These are phyloP conservation scores for Daktulosphaira vitifoliae DNA, from an alignment of 1,140 invertebrate genomes.

Conservation along the genomic window DNA sequence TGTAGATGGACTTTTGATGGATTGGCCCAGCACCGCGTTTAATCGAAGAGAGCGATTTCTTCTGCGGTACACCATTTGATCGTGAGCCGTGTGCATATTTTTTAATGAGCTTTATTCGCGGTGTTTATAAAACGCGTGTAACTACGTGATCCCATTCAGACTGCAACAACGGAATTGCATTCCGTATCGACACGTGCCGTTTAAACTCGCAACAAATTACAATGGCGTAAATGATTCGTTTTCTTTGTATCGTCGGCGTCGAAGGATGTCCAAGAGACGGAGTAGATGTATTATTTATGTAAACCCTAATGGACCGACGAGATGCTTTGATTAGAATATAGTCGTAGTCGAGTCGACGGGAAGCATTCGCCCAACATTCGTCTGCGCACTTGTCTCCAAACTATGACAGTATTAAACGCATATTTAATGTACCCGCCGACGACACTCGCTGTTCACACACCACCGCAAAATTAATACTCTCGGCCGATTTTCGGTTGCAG, in stretches of 20 bases:
- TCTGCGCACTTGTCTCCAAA: not conserved
- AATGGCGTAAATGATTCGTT: slow-evolving; percentile 15
- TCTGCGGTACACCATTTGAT: too few relatives aligned
- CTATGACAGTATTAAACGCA: too few relatives aligned
- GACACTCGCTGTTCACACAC: not conserved
- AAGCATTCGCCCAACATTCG: not conserved
- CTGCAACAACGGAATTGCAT: slow-evolving; percentile 9
- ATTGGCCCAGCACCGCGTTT: too few relatives aligned
- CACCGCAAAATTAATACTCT: too few relatives aligned
- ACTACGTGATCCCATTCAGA: slow-evolving; percentile 9
- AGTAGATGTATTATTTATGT: not conserved
- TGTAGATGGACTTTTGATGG: too few relatives aligned
- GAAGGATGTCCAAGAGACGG: not conserved
- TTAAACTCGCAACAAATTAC: slow-evolving; percentile 28
- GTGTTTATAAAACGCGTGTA: not conserved
- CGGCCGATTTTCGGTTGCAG: too few relatives aligned
- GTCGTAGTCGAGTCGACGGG: not conserved
- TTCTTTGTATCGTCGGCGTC: not conserved
- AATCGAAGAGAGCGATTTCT: too few relatives aligned
- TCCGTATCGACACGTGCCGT: slow-evolving; percentile 23
- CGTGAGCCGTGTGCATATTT: not conserved
- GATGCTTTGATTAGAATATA: not conserved
- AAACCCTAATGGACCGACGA: too few relatives aligned
- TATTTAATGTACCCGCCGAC: not conserved
- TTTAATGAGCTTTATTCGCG: not conserved